These are phyloP conservation scores for Musca vetustissima DNA, from an alignment of 1,140 invertebrate species.

Conservation along the genomic window DNA sequence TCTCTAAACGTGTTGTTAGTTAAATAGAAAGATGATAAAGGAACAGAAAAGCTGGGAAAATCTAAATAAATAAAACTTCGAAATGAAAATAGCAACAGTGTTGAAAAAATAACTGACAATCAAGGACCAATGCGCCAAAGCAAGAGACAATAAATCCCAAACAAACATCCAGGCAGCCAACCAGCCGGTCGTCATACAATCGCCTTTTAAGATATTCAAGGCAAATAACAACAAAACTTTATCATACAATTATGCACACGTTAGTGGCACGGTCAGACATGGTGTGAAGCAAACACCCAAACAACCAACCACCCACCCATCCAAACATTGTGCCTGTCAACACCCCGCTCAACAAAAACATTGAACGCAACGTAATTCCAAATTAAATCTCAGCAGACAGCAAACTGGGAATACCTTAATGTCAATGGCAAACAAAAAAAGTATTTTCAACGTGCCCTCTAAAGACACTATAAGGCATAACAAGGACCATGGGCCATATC, in stretches of 20 bases:
- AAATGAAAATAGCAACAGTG: too few species aligned
- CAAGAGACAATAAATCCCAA: neutral
- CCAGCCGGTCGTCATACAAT: neutral
- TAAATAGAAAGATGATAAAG: neutral
- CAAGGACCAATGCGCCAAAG: neutral
- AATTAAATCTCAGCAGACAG: conserved; percentile 16
- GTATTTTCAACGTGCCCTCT: too few species aligned
- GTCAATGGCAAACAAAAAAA: neutral
- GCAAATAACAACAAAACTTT: conserved; percentile 16
- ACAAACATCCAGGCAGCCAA: neutral
- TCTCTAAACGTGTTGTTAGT: conserved; percentile 21
- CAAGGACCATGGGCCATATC: neutral
- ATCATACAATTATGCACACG: conserved; percentile 22
- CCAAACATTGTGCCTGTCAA: too few species aligned
- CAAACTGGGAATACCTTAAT: neutral
- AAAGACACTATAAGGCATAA: neutral
- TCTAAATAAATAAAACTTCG: neutral
- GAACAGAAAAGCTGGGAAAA: neutral
- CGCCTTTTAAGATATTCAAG: neutral
- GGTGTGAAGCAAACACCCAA: too few species aligned
- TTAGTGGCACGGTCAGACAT: neutral
- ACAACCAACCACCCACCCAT: too few species aligned
- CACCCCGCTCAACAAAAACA: too few species aligned
- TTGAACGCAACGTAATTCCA: neutral
- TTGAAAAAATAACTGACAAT: neutral